phyloP scores from a whole-genome alignment of 1,140 invertebrate genomes.

The Varroa destructor region DNA sequence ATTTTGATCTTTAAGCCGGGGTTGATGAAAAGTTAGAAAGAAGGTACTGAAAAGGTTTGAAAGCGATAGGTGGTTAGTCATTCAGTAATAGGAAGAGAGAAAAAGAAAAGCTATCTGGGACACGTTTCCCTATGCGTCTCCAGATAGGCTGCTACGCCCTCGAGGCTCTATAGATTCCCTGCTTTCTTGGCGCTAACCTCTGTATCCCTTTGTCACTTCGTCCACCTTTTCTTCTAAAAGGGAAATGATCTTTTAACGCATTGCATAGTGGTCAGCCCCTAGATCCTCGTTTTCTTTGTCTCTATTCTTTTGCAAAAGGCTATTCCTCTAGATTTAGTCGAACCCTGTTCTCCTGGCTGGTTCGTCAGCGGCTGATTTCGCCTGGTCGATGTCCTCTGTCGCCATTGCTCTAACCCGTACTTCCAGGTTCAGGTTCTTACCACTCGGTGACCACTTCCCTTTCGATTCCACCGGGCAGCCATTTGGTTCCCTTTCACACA shows the following conservation, averaged over 20 bases:
- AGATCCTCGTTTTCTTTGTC: slow-evolving; percentile 10
- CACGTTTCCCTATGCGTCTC: no score
- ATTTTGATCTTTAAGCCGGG: no score
- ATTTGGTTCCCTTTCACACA: no score
- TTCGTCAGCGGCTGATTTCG: not conserved
- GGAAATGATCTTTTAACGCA: slow-evolving; percentile 27
- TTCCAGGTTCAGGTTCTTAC: not conserved
- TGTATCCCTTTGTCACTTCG: not conserved
- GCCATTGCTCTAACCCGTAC: not conserved
- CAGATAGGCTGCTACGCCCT: no score
- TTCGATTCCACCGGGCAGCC: not conserved
- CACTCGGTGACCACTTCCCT: not conserved
- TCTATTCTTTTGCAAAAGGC: not conserved
- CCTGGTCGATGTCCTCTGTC: not conserved
- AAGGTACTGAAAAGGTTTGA: no score
- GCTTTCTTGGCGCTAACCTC: no score
- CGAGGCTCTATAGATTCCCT: no score
- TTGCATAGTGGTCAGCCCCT: not conserved
- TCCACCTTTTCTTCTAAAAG: not conserved
- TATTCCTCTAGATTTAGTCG: not conserved
- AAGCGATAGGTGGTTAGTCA: no score
- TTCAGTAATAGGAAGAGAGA: no score
- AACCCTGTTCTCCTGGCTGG: not conserved
- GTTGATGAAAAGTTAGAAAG: no score
- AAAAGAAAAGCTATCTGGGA: no score